Evolutionary conservation across 2,797 vertebrate species (phyloP).

Genomic region (Pangasius krempfi): DNA sequence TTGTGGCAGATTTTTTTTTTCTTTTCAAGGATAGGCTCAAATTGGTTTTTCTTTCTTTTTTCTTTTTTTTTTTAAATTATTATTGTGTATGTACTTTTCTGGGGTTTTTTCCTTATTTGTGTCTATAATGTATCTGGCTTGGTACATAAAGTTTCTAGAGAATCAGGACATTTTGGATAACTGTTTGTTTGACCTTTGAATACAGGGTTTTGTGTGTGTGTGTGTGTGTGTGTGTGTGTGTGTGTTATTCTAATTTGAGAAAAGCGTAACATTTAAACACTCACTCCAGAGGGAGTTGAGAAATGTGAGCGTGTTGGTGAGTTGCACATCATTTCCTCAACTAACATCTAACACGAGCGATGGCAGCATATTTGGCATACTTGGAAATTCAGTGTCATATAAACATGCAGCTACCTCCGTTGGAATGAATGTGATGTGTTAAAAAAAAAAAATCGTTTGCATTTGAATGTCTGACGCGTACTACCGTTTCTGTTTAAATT

Average conservation of each 20-base stretch:
- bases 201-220: neutral
- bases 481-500: neutral
- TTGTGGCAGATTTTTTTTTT: neutral
- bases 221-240: neutral
- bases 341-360: neutral
- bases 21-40: neutral
- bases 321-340: neutral
- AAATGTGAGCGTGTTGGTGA: neutral
- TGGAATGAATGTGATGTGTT: neutral
- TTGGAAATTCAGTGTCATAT: slow-evolving; percentile 8
- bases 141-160: neutral
- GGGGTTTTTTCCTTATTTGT: neutral
- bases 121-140: neutral
- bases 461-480: neutral
- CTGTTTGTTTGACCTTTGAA: neutral
- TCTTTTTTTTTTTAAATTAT: neutral
- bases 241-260: neutral
- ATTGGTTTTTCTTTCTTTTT: neutral
- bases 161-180: neutral
- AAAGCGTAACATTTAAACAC: neutral
- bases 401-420: neutral
- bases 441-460: neutral
- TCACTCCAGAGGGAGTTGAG: neutral
- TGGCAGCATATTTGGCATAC: neutral
- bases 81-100: neutral